These are phyloP conservation scores for Anthopleura xanthogrammica DNA, from an alignment of 92 coral and sea anemone species.

Conservation along the genomic window DNA sequence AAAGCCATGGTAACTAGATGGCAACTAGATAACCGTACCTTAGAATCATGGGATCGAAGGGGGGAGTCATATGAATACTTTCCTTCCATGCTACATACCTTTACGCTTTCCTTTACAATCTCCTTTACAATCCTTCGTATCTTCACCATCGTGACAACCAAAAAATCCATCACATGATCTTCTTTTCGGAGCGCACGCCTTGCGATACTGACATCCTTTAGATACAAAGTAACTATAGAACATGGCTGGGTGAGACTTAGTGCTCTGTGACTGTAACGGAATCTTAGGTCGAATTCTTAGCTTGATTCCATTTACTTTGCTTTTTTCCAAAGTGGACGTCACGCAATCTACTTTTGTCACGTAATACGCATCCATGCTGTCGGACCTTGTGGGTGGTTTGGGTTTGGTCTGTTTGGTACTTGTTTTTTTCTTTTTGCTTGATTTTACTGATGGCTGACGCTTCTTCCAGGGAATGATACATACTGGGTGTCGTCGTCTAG, in stretches of 20 bases:
- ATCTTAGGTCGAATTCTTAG: conserved; percentile 23
- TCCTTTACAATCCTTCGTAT: neutral
- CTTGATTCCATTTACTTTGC: conserved; percentile 49
- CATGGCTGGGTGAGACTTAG: conserved; percentile 70
- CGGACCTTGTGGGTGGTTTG: conserved; percentile 11
- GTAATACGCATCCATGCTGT: conserved; percentile 36
- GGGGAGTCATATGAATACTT: too few relatives aligned
- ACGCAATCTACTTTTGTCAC: conserved; percentile 56
- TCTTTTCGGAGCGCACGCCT: conserved; percentile 58
- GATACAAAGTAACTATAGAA: conserved; percentile 66
- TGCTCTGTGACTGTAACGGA: conserved; percentile 38
- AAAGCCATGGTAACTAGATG: too few relatives aligned
- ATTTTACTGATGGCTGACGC: conserved; percentile 30
- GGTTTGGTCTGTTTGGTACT: conserved; percentile 28
- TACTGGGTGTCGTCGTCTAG: conserved; percentile 63
- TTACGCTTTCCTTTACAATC: conserved; percentile 37
- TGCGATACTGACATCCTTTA: conserved; percentile 57
- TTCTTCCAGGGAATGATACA: conserved; percentile 76
- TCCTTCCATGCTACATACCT: neutral
- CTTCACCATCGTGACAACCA: conserved; percentile 75
- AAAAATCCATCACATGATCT: conserved; percentile 81
- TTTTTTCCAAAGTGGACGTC: conserved; percentile 41
- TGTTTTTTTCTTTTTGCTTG: conserved; percentile 31
- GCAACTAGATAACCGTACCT: too few relatives aligned
- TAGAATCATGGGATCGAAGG: too few relatives aligned